Evolutionary conservation across 30 jellyfish, hydroid and myxozoan genomes (phyloP).

Genomic region (Pelagia noctiluca): DNA sequence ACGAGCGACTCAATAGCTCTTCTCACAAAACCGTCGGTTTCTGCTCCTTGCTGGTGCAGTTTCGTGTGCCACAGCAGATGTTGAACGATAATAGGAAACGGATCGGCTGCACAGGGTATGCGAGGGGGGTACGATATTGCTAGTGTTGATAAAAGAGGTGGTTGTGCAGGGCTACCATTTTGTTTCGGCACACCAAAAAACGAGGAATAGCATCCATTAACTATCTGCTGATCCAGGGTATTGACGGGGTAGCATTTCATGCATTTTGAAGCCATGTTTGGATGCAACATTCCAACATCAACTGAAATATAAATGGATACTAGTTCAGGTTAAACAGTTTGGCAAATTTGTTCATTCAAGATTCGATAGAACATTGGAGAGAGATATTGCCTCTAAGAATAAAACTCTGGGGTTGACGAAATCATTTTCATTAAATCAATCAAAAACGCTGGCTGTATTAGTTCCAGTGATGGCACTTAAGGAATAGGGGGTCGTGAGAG

Average conservation of each 20-base stretch:
- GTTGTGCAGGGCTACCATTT: slow-evolving; percentile 78
- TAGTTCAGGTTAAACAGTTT: no score
- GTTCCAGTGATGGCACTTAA: no score
- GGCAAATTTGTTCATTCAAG: background rate
- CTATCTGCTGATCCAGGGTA: slow-evolving; percentile 60
- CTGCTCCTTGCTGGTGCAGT: slow-evolving; percentile 83
- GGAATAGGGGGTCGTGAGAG: no score
- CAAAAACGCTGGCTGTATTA: no score
- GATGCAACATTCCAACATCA: slow-evolving; percentile 71
- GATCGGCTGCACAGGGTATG: slow-evolving; percentile 99
- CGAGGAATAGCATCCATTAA: slow-evolving; percentile 63
- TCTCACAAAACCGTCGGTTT: slow-evolving; percentile 81
- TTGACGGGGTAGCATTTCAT: slow-evolving; percentile 78
- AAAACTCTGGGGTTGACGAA: no score
- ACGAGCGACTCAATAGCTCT: slow-evolving; percentile 97
- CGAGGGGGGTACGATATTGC: slow-evolving; percentile 90
- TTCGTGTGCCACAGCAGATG: slow-evolving; percentile 90
- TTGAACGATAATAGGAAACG: slow-evolving; percentile 95
- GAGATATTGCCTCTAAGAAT: no score
- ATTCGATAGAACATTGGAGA: no score
- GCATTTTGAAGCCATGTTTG: slow-evolving; percentile 76
- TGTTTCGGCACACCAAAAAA: slow-evolving; percentile 69
- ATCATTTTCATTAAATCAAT: no score
- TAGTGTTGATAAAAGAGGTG: slow-evolving; percentile 79
- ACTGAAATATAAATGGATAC: no score